phyloP scores from a whole-genome alignment of 2,888 invertebrate genomes.

The Minunthozetes semirufus region DNA sequence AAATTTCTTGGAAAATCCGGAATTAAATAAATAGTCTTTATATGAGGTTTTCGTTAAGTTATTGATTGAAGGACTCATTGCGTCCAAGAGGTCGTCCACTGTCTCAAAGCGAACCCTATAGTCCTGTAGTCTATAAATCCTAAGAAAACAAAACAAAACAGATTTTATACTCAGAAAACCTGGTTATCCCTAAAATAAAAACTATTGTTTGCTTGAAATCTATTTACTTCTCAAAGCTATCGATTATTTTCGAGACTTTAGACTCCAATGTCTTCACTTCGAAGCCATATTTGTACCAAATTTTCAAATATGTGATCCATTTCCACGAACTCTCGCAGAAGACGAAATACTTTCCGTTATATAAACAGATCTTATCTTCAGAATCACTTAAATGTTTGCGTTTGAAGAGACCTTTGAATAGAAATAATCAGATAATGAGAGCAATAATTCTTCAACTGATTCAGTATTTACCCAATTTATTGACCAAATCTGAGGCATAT shows the following conservation, averaged over 20 bases:
- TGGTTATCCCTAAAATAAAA: no score
- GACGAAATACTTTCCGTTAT: constrained; percentile 54
- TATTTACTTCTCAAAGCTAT: constrained; percentile 50
- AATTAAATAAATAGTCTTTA: constrained; percentile 47
- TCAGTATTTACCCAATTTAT: not conserved
- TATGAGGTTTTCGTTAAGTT: constrained; percentile 50
- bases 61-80: constrained; percentile 53
- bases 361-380: constrained; percentile 50
- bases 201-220: not conserved
- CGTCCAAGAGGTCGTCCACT: constrained; percentile 53
- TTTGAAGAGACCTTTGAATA: not conserved
- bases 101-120: constrained; percentile 52
- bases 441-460: not conserved
- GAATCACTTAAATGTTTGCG: not conserved
- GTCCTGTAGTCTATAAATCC: constrained; percentile 56
- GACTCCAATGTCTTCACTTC: constrained; percentile 51
- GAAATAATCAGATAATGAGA: not conserved
- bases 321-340: constrained; percentile 53
- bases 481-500: constrained; percentile 50
- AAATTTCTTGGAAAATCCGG: constrained; percentile 51
- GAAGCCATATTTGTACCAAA: constrained; percentile 57
- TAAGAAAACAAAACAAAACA: constrained; percentile 45
- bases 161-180: no score
- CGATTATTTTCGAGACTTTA: constrained; percentile 49
- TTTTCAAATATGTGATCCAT: constrained; percentile 50